These are phyloP conservation scores for Corbicula japonica DNA, from an alignment of 2,888 invertebrate species.

Conservation along the genomic window DNA sequence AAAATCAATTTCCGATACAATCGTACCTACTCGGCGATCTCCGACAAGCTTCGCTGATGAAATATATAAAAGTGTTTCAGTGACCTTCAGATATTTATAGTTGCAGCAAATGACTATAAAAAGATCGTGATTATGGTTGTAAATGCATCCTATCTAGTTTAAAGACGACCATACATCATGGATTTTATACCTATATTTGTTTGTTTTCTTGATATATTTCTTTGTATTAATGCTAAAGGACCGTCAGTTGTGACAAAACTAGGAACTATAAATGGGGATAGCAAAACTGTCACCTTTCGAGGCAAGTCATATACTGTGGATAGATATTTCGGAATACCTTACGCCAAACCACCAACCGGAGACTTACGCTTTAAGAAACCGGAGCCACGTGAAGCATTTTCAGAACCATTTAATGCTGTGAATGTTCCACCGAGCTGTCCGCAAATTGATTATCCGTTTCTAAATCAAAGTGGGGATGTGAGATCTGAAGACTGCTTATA, in stretches of 20 bases:
- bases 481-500: slow-evolving; percentile 96
- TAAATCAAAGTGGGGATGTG: not conserved
- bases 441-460: not conserved
- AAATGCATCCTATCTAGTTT: no score
- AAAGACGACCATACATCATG: no score
- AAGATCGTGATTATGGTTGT: no score
- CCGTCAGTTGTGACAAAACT: not conserved
- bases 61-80: no score
- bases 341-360: slow-evolving; percentile 15
- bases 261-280: slow-evolving; percentile 8
- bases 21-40: no score
- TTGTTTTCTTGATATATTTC: no score
- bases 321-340: slow-evolving; percentile 18
- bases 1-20: no score
- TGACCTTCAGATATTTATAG: no score
- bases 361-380: slow-evolving; percentile 2
- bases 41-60: no score
- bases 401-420: not conserved
- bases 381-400: not conserved
- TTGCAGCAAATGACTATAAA: no score
- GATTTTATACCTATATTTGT: no score
- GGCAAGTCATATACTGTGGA: not conserved
- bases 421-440: slow-evolving; percentile 1
- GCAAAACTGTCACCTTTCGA: not conserved
- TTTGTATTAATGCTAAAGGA: no score